Evolutionary conservation across 2,888 invertebrate species (phyloP), one percentile per base, ranked within the genome.

Genomic region (Drosophila robusta): DNA sequence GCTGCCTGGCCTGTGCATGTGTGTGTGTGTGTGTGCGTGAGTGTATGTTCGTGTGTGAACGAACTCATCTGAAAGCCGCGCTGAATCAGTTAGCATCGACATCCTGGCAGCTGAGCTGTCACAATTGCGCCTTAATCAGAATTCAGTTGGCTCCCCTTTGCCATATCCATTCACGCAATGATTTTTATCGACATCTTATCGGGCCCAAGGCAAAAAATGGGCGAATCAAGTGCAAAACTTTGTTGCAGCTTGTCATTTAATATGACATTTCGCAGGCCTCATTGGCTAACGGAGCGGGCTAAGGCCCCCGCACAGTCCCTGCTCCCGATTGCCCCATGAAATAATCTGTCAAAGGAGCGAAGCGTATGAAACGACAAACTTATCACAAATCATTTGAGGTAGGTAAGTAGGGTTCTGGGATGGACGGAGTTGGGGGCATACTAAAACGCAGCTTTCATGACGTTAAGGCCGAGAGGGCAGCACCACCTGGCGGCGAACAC

Each of bases 91-190:
- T 26, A 62, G 52, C 52, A 54, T 38, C 57, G 46, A 52, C 46
- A 60, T 60, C 51, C 51, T 18, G 34, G 36, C 55, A 64, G 61
- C 60, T 66, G 64, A 74, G 61, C 64, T 69, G 60, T 57, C 55
- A 69, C 83, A 79, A 73, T 76, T 76, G 73, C 61, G 70, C 51
- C 75, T 65, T 77, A 83, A 83, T 80, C 78, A 84, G 65, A 73
- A 74, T 77, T 63, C 72, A 58, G 78, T 52, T 55, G 39, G 29
- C 64, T 22, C 12, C 39, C 8, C 18, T n/a, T 39, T 29, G 11
- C 22, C 34, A 36, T 11, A 8, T 14, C 14, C 16, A 12, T n/a
- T 8, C 1, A n/a, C 4, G 6, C 42, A 14, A 39, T 22, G 54
- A 46, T 54, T 71, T 71, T 67, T 41, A 66, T 73, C 26, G 18